Evolutionary conservation across 2,113 vertebrate genomes (phyloP), one percentile per base, ranked within the genome.

Genomic region (Oreochromis aureus): DNA sequence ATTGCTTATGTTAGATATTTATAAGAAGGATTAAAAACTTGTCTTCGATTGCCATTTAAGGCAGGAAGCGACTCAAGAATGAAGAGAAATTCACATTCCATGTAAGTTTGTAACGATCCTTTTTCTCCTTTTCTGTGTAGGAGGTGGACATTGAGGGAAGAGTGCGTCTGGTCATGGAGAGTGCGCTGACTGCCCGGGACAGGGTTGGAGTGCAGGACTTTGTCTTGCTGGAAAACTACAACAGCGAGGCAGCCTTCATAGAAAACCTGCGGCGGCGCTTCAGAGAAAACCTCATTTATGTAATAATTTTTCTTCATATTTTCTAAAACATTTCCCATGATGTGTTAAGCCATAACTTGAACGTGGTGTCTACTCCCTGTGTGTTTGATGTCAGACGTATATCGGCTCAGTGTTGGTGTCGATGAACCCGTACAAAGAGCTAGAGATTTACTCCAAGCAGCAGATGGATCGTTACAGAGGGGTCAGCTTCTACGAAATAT

Each of bases 401-500:
- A 99, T 99, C 22, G 98, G 99, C 86, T 98, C 98, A 0, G 98
- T 99, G 81, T 90, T 99, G 96, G 98, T 99, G 93, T 99, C 99
- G 0, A 97, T 99, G 87, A 99, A 99, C 82, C 99, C 99, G 0
- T 99, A 99, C 96, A 98, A 98, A 90, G 98, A 99, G 5, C 96
- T 99, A 91, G 98, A 99, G 91, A 99, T 99, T 95, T 99, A 99
- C 93, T 98, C 94, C 53, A 98, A 97, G 53, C 97, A 97, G 91
- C 98, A 99, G 95, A 99, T 99, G 98, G 98, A 99, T 63, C 97
- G 98, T 5, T 99, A 99, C 96, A 96, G 97, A 41, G 99, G 99
- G 0, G 98, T 99, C 96, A 98, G 97, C 96, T 99, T 99, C 96
- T 99, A 99, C 6, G 98, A 99, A 95, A 98, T 99, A 66, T 98